A percentile compares a stretch with the other conserved stretches of the same genome.
phyloP scores from a whole-genome alignment of 2,113 vertebrate species.

The Paradoxurus hermaphroditus region DNA sequence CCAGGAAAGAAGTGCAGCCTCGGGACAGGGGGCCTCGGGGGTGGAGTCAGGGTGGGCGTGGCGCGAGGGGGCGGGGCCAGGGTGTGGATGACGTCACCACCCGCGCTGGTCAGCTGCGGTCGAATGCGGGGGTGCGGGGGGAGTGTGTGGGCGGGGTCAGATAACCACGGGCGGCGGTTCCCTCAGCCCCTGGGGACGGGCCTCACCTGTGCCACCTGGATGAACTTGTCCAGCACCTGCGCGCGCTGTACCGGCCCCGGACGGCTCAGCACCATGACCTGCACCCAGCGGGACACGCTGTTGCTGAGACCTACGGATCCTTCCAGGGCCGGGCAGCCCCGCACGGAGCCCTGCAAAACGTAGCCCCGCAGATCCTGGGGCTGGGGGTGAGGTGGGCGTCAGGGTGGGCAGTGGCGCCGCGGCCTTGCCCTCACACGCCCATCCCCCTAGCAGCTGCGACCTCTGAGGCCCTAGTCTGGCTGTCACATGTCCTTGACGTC shows the following conservation, averaged over 20 bases:
- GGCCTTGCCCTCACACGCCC: not conserved
- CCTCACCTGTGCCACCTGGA: conserved; percentile 91
- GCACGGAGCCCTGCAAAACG: conserved; percentile 88
- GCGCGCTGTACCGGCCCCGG: conserved; percentile 92
- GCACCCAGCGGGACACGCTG: conserved; percentile 95
- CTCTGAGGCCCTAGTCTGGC: not conserved
- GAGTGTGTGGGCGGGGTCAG: not conserved
- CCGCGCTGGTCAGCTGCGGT: fast-evolving
- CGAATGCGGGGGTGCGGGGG: not conserved
- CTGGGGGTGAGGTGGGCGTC: conserved; percentile 73
- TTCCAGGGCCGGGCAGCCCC: conserved; percentile 89
- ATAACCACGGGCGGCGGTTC: not conserved
- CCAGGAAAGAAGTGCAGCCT: not conserved
- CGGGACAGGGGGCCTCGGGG: not conserved
- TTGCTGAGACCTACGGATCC: conserved; percentile 92
- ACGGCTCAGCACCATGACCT: conserved; percentile 94
- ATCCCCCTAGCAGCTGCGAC: not conserved
- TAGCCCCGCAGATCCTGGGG: conserved; percentile 92
- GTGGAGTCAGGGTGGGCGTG: not conserved
- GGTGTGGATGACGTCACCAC: not conserved
- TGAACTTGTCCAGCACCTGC: conserved; percentile 94
- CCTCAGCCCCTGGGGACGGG: fast-evolving
- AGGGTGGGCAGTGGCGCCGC: not conserved
- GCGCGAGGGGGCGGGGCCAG: not conserved
- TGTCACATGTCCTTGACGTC: not conserved